Evolutionary conservation across 2,888 invertebrate species (phyloP).

Genomic region (Minunthozetes semirufus): DNA sequence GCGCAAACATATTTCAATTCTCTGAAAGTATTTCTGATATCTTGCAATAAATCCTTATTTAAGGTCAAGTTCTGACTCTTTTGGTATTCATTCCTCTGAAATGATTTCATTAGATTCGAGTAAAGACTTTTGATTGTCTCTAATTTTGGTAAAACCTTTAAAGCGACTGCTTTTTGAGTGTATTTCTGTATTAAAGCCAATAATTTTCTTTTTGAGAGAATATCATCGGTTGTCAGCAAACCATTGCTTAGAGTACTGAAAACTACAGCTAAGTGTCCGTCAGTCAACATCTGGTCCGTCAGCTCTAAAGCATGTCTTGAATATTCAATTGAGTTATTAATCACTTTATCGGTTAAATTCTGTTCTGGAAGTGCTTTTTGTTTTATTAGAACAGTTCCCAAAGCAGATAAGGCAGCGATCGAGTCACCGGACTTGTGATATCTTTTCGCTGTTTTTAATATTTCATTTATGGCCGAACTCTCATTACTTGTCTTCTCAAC

Average conservation of each 20-base stretch:
- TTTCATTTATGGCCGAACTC: conserved; percentile 29
- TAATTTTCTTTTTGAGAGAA: conserved; percentile 4
- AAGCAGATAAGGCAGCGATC: conserved; percentile 30
- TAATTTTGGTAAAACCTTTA: conserved; percentile 30
- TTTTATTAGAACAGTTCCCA: conserved; percentile 26
- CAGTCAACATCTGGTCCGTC: conserved; percentile 21
- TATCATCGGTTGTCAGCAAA: conserved; percentile 24
- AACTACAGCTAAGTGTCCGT: conserved; percentile 35
- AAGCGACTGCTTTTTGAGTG: conserved; percentile 33
- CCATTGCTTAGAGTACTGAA: conserved; percentile 19
- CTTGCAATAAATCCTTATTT: neutral
- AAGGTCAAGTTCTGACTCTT: neutral
- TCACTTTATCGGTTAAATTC: conserved; percentile 1
- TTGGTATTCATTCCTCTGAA: neutral
- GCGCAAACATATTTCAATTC: conserved; percentile 27
- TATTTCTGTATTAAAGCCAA: conserved; percentile 32
- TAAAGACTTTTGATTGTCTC: conserved; percentile 29
- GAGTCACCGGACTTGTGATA: conserved; percentile 35
- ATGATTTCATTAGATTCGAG: conserved; percentile 31
- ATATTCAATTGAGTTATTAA: conserved; percentile 35
- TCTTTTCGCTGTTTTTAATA: conserved; percentile 32
- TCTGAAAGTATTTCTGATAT: conserved; percentile 31
- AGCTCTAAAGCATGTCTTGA: conserved; percentile 23
- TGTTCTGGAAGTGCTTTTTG: neutral
- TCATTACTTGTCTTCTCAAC: conserved; percentile 28